Evolutionary conservation across 2,797 vertebrate genomes (phyloP).

Genomic region (Sternotherus odoratus): DNA sequence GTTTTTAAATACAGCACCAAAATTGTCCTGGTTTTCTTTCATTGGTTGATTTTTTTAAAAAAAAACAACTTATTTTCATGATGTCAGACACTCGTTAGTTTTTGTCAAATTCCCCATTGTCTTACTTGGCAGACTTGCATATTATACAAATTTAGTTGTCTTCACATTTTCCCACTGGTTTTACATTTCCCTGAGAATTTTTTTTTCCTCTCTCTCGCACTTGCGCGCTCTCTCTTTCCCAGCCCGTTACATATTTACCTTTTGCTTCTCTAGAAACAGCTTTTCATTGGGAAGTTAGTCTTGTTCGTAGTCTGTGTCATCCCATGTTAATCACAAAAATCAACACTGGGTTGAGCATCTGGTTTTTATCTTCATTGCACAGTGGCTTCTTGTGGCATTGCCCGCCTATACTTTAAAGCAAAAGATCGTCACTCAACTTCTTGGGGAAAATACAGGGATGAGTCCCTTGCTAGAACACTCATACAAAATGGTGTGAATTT

Average conservation of each 20-base stretch:
- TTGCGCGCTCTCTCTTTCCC: background rate
- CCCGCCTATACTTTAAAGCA: background rate
- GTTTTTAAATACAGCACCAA: constrained; percentile 50
- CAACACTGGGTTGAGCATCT: background rate
- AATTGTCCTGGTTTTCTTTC: constrained; percentile 17
- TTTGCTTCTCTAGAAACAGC: background rate
- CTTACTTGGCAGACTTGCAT: background rate
- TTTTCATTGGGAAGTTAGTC: constrained; percentile 24
- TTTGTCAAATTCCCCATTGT: background rate
- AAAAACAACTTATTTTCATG: constrained; percentile 18
- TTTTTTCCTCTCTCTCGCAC: background rate
- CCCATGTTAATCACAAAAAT: background rate
- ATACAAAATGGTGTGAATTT: constrained; percentile 3
- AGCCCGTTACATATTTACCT: background rate
- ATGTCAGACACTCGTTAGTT: background rate
- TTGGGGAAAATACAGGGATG: constrained; percentile 19
- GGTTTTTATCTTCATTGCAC: background rate
- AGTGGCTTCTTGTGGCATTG: background rate
- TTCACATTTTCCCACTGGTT: background rate
- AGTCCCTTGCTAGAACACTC: constrained; percentile 22
- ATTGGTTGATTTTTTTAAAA: background rate
- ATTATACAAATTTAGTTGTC: background rate
- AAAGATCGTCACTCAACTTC: background rate
- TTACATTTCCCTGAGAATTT: background rate
- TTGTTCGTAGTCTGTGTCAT: background rate